Evolutionary conservation across 2,888 invertebrate genomes (phyloP).

Genomic region (Dryococelus australis): DNA sequence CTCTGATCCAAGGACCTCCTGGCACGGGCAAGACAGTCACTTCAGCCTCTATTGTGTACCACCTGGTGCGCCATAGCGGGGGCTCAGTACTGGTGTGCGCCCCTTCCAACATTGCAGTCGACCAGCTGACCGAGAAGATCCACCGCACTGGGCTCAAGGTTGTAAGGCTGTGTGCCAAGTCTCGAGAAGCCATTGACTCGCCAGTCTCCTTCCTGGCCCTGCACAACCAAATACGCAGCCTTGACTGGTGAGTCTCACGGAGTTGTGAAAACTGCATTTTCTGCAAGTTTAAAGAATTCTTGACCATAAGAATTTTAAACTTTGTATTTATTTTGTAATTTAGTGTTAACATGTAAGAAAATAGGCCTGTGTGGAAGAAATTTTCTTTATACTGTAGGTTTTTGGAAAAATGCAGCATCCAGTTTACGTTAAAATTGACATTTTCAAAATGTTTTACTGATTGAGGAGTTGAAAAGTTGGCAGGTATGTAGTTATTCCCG

Average conservation of each 20-base stretch:
- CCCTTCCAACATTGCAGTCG: constrained; percentile 98
- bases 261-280: background rate
- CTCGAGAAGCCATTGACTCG: constrained; percentile 97
- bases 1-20: constrained; percentile 96
- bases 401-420: too few relatives aligned
- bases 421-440: too few relatives aligned
- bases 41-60: constrained; percentile 98
- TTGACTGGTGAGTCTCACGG: constrained; percentile 71
- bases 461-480: too few relatives aligned
- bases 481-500: too few relatives aligned
- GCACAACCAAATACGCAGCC: constrained; percentile 95
- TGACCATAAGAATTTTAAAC: too few relatives aligned
- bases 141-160: constrained; percentile 94
- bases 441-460: too few relatives aligned
- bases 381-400: too few relatives aligned
- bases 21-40: constrained; percentile 99
- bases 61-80: constrained; percentile 92
- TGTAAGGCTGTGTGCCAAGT: constrained; percentile 96
- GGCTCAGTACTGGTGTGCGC: constrained; percentile 95
- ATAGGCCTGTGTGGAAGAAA: too few relatives aligned
- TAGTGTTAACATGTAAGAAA: too few relatives aligned
- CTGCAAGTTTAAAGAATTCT: too few relatives aligned
- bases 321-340: too few relatives aligned
- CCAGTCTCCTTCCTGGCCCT: constrained; percentile 95
- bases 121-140: constrained; percentile 98